These are phyloP conservation scores for Neotoxoptera formosana DNA, from an alignment of 1,140 invertebrate genomes.

Conservation along the genomic window DNA sequence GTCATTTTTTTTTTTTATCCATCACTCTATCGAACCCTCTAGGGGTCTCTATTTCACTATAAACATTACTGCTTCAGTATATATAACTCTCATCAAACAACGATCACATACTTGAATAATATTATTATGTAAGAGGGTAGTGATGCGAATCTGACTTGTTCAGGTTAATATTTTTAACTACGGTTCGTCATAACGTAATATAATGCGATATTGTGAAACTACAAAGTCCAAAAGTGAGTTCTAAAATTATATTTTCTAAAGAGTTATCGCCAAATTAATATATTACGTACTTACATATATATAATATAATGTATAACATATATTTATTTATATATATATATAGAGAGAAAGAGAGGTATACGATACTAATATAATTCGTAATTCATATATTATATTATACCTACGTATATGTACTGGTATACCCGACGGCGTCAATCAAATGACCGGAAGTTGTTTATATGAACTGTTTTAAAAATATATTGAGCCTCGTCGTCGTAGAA, in stretches of 20 bases:
- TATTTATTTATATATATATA: neutral
- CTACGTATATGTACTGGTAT: neutral
- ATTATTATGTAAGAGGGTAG: neutral
- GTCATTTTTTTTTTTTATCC: neutral
- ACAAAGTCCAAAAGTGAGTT: neutral
- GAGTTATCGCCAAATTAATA: neutral
- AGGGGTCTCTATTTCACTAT: neutral
- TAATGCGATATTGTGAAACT: neutral
- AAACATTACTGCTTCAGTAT: neutral
- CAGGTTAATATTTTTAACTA: neutral
- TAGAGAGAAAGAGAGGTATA: neutral
- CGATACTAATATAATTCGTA: neutral
- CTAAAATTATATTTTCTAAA: neutral
- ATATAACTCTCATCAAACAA: neutral
- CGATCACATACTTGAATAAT: neutral
- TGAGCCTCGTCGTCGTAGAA: neutral
- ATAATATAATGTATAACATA: no score
- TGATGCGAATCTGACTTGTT: neutral
- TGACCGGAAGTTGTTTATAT: neutral
- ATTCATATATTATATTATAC: neutral
- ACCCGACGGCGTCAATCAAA: neutral
- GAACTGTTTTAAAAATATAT: neutral
- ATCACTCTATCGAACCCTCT: neutral
- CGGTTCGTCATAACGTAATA: neutral
- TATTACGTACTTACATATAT: neutral